A percentile compares a stretch with the other conserved stretches of the same genome.
Conservation (phyloP, 2,797 vertebrate species). For the Lagodon rhomboides region DNA sequence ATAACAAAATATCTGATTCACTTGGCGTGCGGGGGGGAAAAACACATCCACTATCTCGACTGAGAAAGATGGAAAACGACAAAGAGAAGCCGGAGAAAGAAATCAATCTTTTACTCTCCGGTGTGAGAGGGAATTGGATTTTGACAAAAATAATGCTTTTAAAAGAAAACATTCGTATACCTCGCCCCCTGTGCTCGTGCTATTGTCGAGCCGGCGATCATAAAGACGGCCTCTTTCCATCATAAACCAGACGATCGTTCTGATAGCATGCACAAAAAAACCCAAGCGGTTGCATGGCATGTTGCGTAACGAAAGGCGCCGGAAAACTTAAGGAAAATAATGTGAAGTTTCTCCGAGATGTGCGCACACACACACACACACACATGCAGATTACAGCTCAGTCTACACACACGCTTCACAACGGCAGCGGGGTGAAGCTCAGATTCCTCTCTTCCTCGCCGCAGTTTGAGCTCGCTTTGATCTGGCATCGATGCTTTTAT, state of each 20-base stretch:
- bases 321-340: background rate
- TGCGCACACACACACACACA: constrained; percentile 1
- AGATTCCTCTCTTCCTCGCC: constrained; percentile 16
- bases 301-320: background rate
- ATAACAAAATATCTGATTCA: constrained; percentile 62
- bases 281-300: background rate
- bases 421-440: constrained; percentile 31
- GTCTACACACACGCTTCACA: background rate
- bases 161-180: constrained; percentile 24
- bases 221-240: background rate
- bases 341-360: constrained; percentile 1
- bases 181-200: constrained; percentile 1
- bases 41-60: constrained; percentile 42
- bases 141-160: constrained; percentile 51
- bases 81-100: constrained; percentile 52
- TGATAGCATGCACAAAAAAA: background rate
- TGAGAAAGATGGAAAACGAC: constrained; percentile 60
- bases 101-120: constrained; percentile 66
- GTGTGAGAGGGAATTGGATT: constrained; percentile 69
- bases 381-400: background rate
- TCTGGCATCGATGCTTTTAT: constrained; percentile 52
- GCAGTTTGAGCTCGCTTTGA: constrained; percentile 62
- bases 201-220: constrained; percentile 9
- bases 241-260: background rate
- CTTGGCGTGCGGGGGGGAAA: constrained; percentile 16